Base-by-base conservation (phyloP, 2,888 invertebrate species). In the Caenorhabditis sp. region DNA sequence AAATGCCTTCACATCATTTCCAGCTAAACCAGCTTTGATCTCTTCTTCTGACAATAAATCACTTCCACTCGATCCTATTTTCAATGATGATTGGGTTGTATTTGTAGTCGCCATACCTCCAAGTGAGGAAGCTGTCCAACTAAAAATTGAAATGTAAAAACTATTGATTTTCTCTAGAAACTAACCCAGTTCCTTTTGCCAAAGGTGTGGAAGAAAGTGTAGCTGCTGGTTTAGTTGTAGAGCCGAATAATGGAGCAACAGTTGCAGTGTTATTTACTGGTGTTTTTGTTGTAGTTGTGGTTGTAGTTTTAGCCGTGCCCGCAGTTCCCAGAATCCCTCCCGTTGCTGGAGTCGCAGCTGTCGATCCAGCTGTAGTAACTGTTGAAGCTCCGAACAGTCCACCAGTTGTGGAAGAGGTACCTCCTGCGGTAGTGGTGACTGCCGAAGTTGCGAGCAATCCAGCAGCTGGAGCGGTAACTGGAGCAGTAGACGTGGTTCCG, bases 41-140 rank as follows among this genome's bases (percentile, higher is more conserved):
- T 75, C 75, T 55, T 69, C 69, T 31, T 75, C 75, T 4, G 75
- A 69, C 8, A 70, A 63, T 4, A 54, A 58, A 6, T 70, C 75
- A 27, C 62, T 67, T 65, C 69, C 75, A 61, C 66, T 63, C 4
- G 69, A 59, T 55, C 69, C 73, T n/a, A 74, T 63, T 65, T 73
- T 73, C 27, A 73, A 53, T 19, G 21, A 51, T 2, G 62, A 17
- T 19, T 54, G 53, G 10, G 68, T 66, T 8, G 64, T 17, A 3
- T 10, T 43, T 1, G 66, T 62, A 49, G 68, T 63, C 37, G 64
- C 68, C 27, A 68, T 21, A 19, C 72, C 72, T 1, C 73, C 71
- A 27, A 72, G 54, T n/a, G 65, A 23, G 4, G 57, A 57, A 0
- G 73, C n/a, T 0, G 73, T 62, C 73, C 73, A 74, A 50, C 72